phyloP scores from a whole-genome alignment of 2,888 invertebrate genomes.

The Creontiades dilutus region DNA sequence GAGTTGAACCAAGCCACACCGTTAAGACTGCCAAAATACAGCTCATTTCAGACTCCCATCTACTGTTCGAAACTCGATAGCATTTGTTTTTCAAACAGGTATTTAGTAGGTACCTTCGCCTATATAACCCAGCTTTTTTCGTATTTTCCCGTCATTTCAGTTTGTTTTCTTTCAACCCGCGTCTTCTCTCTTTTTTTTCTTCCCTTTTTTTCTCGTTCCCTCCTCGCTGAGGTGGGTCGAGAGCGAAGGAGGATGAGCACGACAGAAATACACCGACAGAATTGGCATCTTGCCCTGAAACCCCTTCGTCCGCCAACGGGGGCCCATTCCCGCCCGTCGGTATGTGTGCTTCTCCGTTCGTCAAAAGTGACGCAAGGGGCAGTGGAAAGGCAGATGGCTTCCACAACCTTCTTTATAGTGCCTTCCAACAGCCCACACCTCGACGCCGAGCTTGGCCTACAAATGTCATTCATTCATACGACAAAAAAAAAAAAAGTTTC shows the following conservation, averaged over 20 bases:
- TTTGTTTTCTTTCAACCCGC: conserved; percentile 24
- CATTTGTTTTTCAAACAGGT: not conserved
- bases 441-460: conserved; percentile 18
- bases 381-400: conserved; percentile 36
- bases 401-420: conserved; percentile 51
- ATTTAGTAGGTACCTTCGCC: not conserved
- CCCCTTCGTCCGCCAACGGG: conserved; percentile 18
- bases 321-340: not conserved
- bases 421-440: conserved; percentile 17
- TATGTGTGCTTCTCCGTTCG: conserved; percentile 17
- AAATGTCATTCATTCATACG: conserved; percentile 24
- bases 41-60: no score
- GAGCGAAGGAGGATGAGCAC: not conserved
- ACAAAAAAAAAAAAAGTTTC: conserved; percentile 25
- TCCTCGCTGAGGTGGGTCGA: conserved; percentile 2
- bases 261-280: conserved; percentile 17
- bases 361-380: conserved; percentile 47
- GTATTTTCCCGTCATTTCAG: not conserved
- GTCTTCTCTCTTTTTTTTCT: not conserved
- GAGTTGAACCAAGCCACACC: no score
- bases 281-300: not conserved
- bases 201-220: not conserved
- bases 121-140: not conserved
- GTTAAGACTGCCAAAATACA: no score
- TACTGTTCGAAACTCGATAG: no score